Evolutionary conservation across 2,797 vertebrate species (phyloP).

Genomic region (Chromobotia macracanthus): DNA sequence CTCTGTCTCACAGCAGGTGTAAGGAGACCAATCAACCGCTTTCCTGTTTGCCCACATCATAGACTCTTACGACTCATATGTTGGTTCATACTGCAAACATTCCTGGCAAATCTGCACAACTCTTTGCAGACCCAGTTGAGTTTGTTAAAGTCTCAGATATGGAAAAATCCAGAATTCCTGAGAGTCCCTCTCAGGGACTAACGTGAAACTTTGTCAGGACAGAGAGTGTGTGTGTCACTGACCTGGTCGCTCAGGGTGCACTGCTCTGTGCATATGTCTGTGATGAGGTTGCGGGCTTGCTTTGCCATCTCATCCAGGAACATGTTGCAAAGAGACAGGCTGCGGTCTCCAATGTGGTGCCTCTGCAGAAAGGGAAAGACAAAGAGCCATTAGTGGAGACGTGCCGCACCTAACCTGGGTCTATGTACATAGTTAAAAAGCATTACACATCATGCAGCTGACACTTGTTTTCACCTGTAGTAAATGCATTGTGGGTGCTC

Average conservation of each 20-base stretch:
- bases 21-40: constrained; percentile 11
- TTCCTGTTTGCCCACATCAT: constrained; percentile 35
- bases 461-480: too few relatives aligned
- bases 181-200: constrained; percentile 25
- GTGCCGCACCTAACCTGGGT: background rate
- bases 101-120: constrained; percentile 13
- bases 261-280: constrained; percentile 98
- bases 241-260: constrained; percentile 98
- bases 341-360: constrained; percentile 98
- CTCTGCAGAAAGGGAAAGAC: constrained; percentile 74
- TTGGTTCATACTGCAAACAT: background rate
- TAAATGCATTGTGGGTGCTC: background rate
- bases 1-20: too few relatives aligned
- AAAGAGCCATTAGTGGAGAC: constrained; percentile 9
- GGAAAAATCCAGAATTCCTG: constrained; percentile 32
- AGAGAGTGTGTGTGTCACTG: constrained; percentile 32
- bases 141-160: constrained; percentile 28
- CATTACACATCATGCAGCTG: background rate
- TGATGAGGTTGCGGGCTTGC: constrained; percentile 96
- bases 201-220: background rate
- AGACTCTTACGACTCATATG: constrained; percentile 40
- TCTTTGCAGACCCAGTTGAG: constrained; percentile 21
- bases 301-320: constrained; percentile 99
- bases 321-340: constrained; percentile 98
- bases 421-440: background rate